Evolutionary conservation across 2,113 vertebrate genomes (phyloP).

Genomic region (Columba livia): DNA sequence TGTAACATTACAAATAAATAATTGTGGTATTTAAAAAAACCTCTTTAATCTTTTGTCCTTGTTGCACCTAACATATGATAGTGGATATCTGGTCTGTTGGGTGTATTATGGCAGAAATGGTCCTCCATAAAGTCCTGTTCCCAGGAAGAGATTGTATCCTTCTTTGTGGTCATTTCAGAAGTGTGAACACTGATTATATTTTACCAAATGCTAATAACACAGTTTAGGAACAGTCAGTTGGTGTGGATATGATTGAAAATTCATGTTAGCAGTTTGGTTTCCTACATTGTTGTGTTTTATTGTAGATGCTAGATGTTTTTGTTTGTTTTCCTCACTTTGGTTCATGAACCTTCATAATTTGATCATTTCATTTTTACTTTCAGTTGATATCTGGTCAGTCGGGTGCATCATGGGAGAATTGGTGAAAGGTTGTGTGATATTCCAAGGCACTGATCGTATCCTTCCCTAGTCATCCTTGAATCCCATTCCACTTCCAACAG

Average conservation of each 20-base stretch:
- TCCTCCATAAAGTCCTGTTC: constrained; percentile 90
- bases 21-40: constrained; percentile 26
- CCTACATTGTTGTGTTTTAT: constrained; percentile 66
- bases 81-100: constrained; percentile 92
- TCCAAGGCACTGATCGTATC: constrained; percentile 99
- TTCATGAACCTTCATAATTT: constrained; percentile 81
- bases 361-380: constrained; percentile 86
- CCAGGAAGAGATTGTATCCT: constrained; percentile 91
- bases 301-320: constrained; percentile 60
- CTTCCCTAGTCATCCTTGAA: constrained; percentile 78
- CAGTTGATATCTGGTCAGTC: constrained; percentile 99
- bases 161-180: constrained; percentile 49
- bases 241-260: constrained; percentile 45
- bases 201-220: not conserved
- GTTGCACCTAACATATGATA: constrained; percentile 77
- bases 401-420: constrained; percentile 99
- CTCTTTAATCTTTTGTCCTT: constrained; percentile 74
- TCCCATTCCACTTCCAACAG: constrained; percentile 43
- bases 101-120: constrained; percentile 91
- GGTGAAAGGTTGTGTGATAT: constrained; percentile 98
- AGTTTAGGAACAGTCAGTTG: not conserved
- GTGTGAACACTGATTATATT: not conserved
- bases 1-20: not conserved
- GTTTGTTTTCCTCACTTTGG: constrained; percentile 67
- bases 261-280: constrained; percentile 59